phyloP scores from a whole-genome alignment of 2,888 invertebrate species.

The Gisinianus flammeolus region DNA sequence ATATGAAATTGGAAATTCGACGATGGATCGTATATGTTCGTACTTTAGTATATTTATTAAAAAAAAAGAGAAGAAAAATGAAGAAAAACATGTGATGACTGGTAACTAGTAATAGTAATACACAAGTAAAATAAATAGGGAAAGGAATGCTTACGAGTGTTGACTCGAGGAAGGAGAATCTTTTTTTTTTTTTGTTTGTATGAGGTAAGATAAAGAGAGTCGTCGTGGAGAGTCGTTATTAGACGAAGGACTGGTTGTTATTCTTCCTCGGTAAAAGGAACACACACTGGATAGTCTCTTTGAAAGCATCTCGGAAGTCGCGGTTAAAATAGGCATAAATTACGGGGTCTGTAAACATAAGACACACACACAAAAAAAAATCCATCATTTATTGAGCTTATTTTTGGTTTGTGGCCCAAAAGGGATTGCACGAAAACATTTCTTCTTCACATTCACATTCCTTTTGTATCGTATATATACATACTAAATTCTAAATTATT shows the following conservation, averaged over 20 bases:
- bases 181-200: conserved; percentile 4
- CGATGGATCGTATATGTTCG: neutral
- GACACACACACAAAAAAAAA: neutral
- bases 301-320: conserved; percentile 97
- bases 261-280: conserved; percentile 64
- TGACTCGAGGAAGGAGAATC: neutral
- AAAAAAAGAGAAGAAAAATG: neutral
- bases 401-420: no score
- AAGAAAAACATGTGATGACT: no score
- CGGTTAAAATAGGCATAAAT: conserved; percentile 98
- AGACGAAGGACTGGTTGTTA: conserved; percentile 57
- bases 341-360: conserved; percentile 65
- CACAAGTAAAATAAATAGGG: neutral
- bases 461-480: no score
- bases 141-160: neutral
- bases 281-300: conserved; percentile 88
- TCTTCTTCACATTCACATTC: no score
- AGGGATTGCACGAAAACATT: no score
- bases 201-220: neutral
- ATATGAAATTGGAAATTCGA: neutral
- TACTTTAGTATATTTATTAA: neutral
- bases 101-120: neutral
- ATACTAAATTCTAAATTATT: no score
- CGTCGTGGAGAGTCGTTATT: conserved; percentile 24
- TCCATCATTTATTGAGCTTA: no score